Evolutionary conservation across 1,140 invertebrate genomes (phyloP).

Genomic region (Orius laevigatus): DNA sequence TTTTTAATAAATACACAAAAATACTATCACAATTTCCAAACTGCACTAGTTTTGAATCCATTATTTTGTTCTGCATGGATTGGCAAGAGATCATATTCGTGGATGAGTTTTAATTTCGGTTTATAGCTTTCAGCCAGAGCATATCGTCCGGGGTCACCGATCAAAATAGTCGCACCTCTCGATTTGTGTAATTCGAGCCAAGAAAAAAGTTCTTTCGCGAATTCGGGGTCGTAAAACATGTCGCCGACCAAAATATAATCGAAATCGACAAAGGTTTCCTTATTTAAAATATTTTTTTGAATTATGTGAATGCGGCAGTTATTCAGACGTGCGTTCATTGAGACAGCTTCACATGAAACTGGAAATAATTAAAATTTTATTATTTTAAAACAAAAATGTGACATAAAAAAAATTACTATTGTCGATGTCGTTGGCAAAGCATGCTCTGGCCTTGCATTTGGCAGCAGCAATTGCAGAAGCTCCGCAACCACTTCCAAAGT

Average conservation of each 20-base stretch:
- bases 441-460: not conserved
- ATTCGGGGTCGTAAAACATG: constrained; percentile 2
- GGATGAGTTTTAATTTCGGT: too few species aligned
- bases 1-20: too few species aligned
- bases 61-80: too few species aligned
- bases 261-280: not conserved
- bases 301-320: not conserved
- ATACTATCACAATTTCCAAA: too few species aligned
- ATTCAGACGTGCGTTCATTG: constrained; percentile 2
- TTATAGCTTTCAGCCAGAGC: too few species aligned
- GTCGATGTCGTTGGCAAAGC: constrained; percentile 1
- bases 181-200: not conserved
- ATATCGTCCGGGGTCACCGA: too few species aligned
- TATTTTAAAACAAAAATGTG: not conserved
- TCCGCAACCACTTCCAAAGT: constrained; percentile 5
- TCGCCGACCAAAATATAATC: constrained; percentile 5
- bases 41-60: too few species aligned
- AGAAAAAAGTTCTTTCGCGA: not conserved
- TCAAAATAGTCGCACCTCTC: too few species aligned
- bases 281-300: not conserved
- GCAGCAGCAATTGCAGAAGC: constrained; percentile 3
- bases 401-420: not conserved
- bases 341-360: constrained; percentile 4
- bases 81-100: too few species aligned
- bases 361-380: not conserved